Conservation (phyloP, 2,888 invertebrate genomes). For the Diadromus collaris region DNA sequence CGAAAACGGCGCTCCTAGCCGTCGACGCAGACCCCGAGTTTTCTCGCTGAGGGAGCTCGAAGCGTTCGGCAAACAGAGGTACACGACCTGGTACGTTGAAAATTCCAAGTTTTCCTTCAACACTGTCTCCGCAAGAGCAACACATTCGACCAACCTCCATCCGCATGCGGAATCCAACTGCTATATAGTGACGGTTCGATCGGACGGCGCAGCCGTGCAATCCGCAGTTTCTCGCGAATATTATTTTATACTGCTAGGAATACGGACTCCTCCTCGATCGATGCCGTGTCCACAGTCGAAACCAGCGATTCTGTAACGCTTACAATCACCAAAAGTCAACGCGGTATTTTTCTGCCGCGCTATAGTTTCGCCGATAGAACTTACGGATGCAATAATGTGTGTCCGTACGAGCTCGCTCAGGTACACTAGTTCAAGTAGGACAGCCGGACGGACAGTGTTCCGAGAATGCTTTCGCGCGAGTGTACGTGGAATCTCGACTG, state of each 20-base stretch:
- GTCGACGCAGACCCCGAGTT: constrained; percentile 32
- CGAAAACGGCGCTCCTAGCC: constrained; percentile 35
- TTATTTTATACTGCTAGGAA: not conserved
- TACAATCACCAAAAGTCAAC: not conserved
- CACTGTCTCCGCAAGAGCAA: constrained; percentile 11
- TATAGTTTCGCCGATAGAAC: too few species aligned
- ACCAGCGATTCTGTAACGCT: not conserved
- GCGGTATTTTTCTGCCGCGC: too few species aligned
- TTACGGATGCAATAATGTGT: too few species aligned
- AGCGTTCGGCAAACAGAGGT: constrained; percentile 54
- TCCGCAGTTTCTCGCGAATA: not conserved
- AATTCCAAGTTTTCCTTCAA: constrained; percentile 13
- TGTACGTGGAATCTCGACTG: constrained; percentile 21
- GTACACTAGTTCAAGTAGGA: not conserved
- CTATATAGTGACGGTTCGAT: not conserved
- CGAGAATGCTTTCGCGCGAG: not conserved
- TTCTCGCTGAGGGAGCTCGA: constrained; percentile 44
- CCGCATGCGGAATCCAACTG: not conserved
- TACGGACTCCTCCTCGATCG: not conserved
- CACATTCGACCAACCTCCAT: not conserved
- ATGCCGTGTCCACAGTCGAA: not conserved
- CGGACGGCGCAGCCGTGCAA: not conserved
- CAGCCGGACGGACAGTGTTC: not conserved
- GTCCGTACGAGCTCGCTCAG: not conserved
- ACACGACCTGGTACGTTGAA: constrained; percentile 27